Evolutionary conservation across 2,797 vertebrate genomes (phyloP).

Genomic region (Phoxinus dragarum): DNA sequence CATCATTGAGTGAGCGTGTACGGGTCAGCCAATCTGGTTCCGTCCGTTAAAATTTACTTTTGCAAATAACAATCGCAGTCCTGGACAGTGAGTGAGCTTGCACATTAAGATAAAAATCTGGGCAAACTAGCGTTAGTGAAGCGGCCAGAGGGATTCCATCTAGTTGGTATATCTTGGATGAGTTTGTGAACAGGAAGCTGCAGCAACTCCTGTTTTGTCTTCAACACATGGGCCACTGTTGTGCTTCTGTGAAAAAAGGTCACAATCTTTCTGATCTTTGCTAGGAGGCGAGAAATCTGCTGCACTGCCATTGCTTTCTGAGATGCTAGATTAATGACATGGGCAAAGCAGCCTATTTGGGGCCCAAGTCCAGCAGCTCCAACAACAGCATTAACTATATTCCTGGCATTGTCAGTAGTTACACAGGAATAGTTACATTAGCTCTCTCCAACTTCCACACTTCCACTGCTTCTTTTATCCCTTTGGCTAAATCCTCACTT

Average conservation of each 20-base stretch:
- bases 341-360: background rate
- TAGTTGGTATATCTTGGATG: conserved; percentile 50
- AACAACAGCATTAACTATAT: conserved; percentile 46
- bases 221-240: conserved; percentile 43
- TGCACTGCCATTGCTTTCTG: conserved; percentile 30
- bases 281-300: conserved; percentile 18
- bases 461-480: background rate
- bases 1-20: too few relatives aligned
- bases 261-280: conserved; percentile 40
- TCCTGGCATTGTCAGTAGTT: conserved; percentile 39
- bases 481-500: background rate
- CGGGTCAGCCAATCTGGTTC: too few relatives aligned
- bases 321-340: conserved; percentile 28
- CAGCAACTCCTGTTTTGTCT: conserved; percentile 39
- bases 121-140: too few relatives aligned
- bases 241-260: conserved; percentile 24
- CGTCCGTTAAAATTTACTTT: too few relatives aligned
- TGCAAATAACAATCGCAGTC: too few relatives aligned
- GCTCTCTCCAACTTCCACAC: background rate
- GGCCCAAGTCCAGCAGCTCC: conserved; percentile 28
- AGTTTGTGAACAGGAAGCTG: conserved; percentile 41
- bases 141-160: too few relatives aligned
- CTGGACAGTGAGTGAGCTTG: too few relatives aligned
- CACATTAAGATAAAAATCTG: too few relatives aligned
- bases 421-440: conserved; percentile 21